Conservation (phyloP, 2,113 vertebrate genomes). For the Herpailurus yagouaroundi region DNA sequence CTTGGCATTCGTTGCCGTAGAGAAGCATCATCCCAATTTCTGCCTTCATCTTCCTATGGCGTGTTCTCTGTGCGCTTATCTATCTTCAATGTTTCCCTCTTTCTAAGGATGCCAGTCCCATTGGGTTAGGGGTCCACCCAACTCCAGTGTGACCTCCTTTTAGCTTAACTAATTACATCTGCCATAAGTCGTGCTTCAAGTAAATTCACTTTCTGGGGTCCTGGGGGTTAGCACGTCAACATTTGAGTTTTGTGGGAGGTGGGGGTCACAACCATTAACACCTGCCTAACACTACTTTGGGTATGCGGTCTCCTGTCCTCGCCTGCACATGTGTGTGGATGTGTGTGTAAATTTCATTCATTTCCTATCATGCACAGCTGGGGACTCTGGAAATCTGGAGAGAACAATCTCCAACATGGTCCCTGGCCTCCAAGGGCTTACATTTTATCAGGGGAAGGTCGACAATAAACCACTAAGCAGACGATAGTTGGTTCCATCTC, state of each 20-base stretch:
- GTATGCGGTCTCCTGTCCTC: background rate
- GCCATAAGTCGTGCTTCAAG: background rate
- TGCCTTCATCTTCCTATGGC: rapidly evolving
- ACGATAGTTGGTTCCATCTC: background rate
- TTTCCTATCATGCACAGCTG: background rate
- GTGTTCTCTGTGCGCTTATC: background rate
- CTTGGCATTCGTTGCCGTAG: background rate
- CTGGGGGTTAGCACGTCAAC: background rate
- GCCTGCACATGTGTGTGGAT: too few species aligned
- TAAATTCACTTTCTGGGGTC: background rate
- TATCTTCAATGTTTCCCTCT: too few species aligned
- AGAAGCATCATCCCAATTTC: background rate
- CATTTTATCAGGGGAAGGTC: background rate
- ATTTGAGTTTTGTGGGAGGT: background rate
- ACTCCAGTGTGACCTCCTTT: background rate
- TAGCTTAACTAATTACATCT: background rate
- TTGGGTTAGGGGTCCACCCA: too few species aligned
- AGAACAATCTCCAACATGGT: background rate
- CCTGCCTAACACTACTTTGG: background rate
- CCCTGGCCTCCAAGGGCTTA: background rate
- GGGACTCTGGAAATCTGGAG: background rate
- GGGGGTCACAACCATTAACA: background rate
- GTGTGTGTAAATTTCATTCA: background rate
- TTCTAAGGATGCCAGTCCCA: background rate
- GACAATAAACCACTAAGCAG: background rate